A percentile compares a stretch with the other conserved stretches of the same genome.
These are phyloP conservation scores for Tribolium madens DNA, from an alignment of 1,140 invertebrate species.

Conservation along the genomic window DNA sequence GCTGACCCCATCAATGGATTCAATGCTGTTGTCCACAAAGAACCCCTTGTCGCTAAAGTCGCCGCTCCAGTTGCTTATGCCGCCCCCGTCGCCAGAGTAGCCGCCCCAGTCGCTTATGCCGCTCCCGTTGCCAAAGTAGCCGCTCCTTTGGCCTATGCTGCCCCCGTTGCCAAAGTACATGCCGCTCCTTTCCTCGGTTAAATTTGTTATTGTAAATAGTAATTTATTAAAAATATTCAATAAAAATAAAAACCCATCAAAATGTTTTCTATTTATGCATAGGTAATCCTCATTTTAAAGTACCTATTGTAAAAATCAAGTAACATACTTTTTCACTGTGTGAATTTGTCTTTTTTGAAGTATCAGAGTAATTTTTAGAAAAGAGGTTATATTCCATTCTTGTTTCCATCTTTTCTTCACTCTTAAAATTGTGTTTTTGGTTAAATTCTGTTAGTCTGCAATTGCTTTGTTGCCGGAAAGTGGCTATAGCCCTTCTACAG, in stretches of 20 bases:
- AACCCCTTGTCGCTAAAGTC: conserved; percentile 18
- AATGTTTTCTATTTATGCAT: background rate
- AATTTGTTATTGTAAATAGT: background rate
- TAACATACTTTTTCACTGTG: no score
- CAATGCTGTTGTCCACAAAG: conserved; percentile 66
- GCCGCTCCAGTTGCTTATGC: background rate
- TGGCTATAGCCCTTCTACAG: no score
- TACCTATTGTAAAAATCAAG: no score
- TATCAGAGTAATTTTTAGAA: no score
- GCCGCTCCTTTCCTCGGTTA: background rate
- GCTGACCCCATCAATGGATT: conserved; percentile 71
- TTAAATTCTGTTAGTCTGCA: no score
- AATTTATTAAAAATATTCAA: conserved; percentile 18
- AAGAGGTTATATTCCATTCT: no score
- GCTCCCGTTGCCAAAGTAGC: conserved; percentile 44
- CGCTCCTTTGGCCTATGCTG: conserved; percentile 51
- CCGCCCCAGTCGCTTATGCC: conserved; percentile 35
- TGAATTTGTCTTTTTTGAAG: no score
- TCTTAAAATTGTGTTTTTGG: no score
- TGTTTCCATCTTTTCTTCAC: no score
- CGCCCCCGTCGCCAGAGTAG: conserved; percentile 9
- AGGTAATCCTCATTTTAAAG: no score
- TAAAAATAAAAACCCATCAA: background rate
- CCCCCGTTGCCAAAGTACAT: conserved; percentile 27
- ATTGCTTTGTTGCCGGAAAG: no score